Evolutionary conservation across 1,140 invertebrate genomes (phyloP).

Genomic region (Limonius californicus): DNA sequence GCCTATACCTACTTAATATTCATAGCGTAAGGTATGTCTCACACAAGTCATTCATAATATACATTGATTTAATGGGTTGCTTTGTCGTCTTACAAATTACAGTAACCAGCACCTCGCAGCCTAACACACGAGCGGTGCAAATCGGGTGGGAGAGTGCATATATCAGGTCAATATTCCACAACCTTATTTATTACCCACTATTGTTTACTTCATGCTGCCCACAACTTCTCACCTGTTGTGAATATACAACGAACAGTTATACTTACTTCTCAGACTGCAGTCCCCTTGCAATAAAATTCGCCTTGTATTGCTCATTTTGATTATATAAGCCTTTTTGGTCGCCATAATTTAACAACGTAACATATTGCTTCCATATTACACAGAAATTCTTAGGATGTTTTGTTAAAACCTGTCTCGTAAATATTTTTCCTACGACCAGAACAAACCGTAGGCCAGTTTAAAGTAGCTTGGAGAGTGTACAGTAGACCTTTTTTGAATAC

Average conservation of each 20-base stretch:
- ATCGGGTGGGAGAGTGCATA: conserved; percentile 10
- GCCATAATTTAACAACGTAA: too few relatives aligned
- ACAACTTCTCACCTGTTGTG: conserved; percentile 28
- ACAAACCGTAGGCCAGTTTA: too few relatives aligned
- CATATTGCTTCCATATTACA: too few relatives aligned
- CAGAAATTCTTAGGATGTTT: too few relatives aligned
- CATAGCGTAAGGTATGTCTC: background rate
- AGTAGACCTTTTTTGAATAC: too few relatives aligned
- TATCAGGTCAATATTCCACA: conserved; percentile 13
- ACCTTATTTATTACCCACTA: conserved; percentile 16
- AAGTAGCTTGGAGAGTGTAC: too few relatives aligned
- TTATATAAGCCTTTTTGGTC: too few relatives aligned
- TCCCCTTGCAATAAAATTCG: background rate
- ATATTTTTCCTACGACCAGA: too few relatives aligned
- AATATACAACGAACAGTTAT: conserved; percentile 20
- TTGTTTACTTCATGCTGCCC: conserved; percentile 21
- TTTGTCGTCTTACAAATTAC: conserved; percentile 10
- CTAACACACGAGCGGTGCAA: conserved; percentile 8
- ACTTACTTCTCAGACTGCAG: conserved; percentile 4
- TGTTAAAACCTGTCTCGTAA: too few relatives aligned
- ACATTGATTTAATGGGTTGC: conserved; percentile 4
- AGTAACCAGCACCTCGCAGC: background rate
- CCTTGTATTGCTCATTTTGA: too few relatives aligned
- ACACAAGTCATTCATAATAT: conserved; percentile 7
- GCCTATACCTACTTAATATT: background rate